Base-by-base conservation (phyloP, 2,888 invertebrate species). In the Apotomis betuletana region DNA sequence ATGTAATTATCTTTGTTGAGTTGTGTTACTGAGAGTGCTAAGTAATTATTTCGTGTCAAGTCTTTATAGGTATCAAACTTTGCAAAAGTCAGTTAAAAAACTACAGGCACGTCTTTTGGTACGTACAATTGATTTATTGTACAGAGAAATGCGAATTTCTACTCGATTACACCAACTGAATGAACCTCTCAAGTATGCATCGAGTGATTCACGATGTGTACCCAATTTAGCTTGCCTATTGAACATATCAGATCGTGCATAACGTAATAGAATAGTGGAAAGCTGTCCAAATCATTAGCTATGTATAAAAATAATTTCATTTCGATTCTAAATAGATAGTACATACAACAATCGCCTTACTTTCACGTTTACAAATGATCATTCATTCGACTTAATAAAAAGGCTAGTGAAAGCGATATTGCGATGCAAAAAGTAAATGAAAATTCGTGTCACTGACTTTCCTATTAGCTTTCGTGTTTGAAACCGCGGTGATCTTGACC, bases 401-500 rank as follows among this genome's bases (percentile, higher is more conserved):
- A 89, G 85, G 85, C 77, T 70, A 91, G 92, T 92, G 92, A 93
- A 93, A 93, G 92, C 85, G 90, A 89, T 91, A 92, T 87, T 83
- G 87, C 81, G 81, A 85, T 90, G 90, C 86, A 90, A 92, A 92
- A 90, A 92, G 86, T 83, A 85, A 90, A 90, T 89, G 90, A 91
- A 92, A 91, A 91, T 90, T 90, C 85, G 91, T 91, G 91, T 91
- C 91, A 87, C 87, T 87, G 86, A 86, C 90, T 91, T 90, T 90
- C 90, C 90, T 89, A 85, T 83, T 85, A 81, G 84, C 84, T 86
- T 84, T 87, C 83, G 79, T 84, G 82, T 80, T 80, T 68, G 80
- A 79, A 82, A 80, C 79, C 81, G 80, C 76, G 79, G 76, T 83
- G 87, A 83, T 83, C 84, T 83, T 89, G 90, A 88, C 89, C 89